Conservation (phyloP, 2,113 vertebrate genomes). For the Excalfactoria chinensis region DNA sequence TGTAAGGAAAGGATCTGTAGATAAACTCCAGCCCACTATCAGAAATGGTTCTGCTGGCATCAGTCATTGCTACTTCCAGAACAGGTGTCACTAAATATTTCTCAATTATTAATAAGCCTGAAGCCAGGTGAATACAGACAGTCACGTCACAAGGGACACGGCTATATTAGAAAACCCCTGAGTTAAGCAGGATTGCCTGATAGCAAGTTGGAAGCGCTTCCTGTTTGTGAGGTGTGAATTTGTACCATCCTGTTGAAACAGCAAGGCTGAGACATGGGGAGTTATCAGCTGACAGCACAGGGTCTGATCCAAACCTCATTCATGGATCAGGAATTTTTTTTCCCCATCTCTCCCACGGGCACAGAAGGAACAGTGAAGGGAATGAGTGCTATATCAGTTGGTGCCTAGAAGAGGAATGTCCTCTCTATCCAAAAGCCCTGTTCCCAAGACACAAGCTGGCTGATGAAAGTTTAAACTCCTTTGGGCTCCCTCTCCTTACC, state of each 20-base stretch:
- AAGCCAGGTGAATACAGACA: background rate
- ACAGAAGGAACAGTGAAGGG: background rate
- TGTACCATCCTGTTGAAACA: background rate
- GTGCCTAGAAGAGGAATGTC: background rate
- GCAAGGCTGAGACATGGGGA: background rate
- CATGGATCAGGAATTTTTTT: background rate
- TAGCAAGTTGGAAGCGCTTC: background rate
- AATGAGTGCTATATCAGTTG: fast-evolving
- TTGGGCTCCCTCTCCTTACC: background rate
- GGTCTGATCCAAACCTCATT: background rate
- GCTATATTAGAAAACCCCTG: background rate
- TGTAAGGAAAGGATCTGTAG: background rate
- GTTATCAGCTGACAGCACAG: background rate
- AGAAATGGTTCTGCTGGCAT: background rate
- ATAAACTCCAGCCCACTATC: background rate
- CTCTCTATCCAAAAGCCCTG: background rate
- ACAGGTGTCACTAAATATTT: background rate
- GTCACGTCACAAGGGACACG: background rate
- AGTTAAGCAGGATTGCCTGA: background rate
- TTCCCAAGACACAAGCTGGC: background rate
- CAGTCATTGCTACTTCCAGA: background rate
- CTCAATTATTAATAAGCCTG: background rate
- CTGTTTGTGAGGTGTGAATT: background rate
- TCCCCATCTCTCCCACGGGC: background rate
- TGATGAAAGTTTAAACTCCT: background rate